These are phyloP conservation scores for Varecia variegata DNA, from an alignment of 2,797 vertebrate species.

Conservation along the genomic window DNA sequence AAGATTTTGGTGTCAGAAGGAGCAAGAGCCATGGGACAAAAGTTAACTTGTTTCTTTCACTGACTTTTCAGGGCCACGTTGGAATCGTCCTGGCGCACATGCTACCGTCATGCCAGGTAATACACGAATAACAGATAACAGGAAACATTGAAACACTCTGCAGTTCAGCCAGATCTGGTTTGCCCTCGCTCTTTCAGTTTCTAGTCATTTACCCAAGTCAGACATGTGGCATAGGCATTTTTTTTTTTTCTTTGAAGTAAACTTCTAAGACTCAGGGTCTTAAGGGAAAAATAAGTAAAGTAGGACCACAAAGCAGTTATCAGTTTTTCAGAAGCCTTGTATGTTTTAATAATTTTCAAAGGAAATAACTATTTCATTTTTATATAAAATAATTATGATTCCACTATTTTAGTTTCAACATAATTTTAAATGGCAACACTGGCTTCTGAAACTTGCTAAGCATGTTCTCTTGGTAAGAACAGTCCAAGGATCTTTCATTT, in stretches of 20 bases:
- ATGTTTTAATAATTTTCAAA: slow-evolving; percentile 15
- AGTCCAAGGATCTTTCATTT: background rate
- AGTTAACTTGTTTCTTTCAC: background rate
- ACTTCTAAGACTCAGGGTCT: background rate
- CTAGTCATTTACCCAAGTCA: background rate
- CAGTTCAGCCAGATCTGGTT: background rate
- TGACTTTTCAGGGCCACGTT: slow-evolving; percentile 92
- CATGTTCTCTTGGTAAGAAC: background rate
- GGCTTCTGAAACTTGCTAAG: background rate
- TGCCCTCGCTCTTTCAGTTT: background rate
- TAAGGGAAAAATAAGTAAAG: background rate
- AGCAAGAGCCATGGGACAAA: background rate
- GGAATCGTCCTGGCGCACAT: slow-evolving; percentile 95
- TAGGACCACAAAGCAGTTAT: background rate
- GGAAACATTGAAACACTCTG: background rate
- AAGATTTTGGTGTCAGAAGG: background rate
- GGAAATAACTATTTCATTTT: background rate
- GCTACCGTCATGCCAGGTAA: slow-evolving; percentile 94
- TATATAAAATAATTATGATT: slow-evolving; percentile 32
- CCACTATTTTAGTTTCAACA: background rate
- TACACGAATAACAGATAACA: background rate
- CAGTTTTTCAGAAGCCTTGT: background rate
- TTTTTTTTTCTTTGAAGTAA: background rate
- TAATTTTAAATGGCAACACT: slow-evolving; percentile 23
- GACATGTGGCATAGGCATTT: background rate